A percentile compares a stretch with the other conserved stretches of the same genome.
phyloP scores from a whole-genome alignment of 2,888 invertebrate genomes.

The Pachycephus smyrnensis region DNA sequence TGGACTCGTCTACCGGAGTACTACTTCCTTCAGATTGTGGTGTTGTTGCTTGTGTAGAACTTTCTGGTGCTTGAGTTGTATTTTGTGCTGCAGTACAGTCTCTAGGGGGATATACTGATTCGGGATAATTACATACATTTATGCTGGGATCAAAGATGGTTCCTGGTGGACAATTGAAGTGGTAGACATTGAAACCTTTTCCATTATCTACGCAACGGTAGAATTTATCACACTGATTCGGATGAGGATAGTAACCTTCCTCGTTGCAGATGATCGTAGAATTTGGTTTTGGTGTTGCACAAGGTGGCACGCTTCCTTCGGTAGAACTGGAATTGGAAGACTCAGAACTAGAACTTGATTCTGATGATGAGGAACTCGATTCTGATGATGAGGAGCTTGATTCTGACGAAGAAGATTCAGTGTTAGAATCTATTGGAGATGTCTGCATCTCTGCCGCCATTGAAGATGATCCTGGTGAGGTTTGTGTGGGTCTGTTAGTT shows the following conservation, averaged over 20 bases:
- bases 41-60: slow-evolving; percentile 9
- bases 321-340: slow-evolving; percentile 20
- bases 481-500: slow-evolving; percentile 18
- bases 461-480: slow-evolving; percentile 14
- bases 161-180: slow-evolving; percentile 77
- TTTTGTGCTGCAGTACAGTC: slow-evolving; percentile 38
- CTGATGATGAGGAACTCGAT: slow-evolving; percentile 17
- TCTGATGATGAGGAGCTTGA: slow-evolving; percentile 17
- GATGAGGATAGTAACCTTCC: slow-evolving; percentile 75
- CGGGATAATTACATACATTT: slow-evolving; percentile 76
- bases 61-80: not conserved
- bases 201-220: slow-evolving; percentile 77
- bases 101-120: slow-evolving; percentile 73
- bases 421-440: slow-evolving; percentile 5
- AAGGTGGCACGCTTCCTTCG: slow-evolving; percentile 28
- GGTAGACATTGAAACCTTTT: slow-evolving; percentile 74
- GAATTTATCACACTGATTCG: slow-evolving; percentile 74
- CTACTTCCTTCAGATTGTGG: slow-evolving; percentile 19
- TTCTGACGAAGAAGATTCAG: slow-evolving; percentile 15
- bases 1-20: slow-evolving; percentile 14
- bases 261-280: slow-evolving; percentile 65
- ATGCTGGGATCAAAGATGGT: slow-evolving; percentile 80
- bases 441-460: not conserved
- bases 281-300: slow-evolving; percentile 43
- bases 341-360: slow-evolving; percentile 16